A percentile compares a stretch with the other conserved stretches of the same genome.
Conservation (phyloP, 2,113 vertebrate genomes). For the Sciurus niger region DNA sequence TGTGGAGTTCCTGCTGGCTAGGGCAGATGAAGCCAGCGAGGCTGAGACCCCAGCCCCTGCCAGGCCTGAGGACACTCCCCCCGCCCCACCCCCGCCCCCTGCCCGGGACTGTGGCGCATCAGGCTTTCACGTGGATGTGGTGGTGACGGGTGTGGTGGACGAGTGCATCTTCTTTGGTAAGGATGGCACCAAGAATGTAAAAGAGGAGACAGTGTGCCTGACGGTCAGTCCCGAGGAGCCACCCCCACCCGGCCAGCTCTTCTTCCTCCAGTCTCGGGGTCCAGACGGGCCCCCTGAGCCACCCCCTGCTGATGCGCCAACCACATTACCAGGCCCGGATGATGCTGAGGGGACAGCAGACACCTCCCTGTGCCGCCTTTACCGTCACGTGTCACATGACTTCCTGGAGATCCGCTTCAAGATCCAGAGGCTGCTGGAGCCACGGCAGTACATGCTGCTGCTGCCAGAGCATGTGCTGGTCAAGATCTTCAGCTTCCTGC, state of each 20-base stretch:
- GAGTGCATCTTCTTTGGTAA: slow-evolving; percentile 97
- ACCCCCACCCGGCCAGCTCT: slow-evolving; percentile 95
- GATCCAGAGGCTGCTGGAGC: slow-evolving; percentile 96
- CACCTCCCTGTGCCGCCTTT: slow-evolving; percentile 95
- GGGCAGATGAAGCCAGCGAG: slow-evolving; percentile 74
- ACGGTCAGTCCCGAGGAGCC: slow-evolving; percentile 91
- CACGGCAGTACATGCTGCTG: slow-evolving; percentile 96
- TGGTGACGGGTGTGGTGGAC: slow-evolving; percentile 96
- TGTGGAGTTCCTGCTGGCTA: slow-evolving; percentile 90
- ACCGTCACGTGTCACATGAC: slow-evolving; percentile 97
- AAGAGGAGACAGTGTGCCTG: slow-evolving; percentile 95
- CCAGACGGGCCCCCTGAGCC: slow-evolving; percentile 89
- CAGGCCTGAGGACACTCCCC: slow-evolving; percentile 87
- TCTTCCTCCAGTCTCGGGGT: slow-evolving; percentile 89
- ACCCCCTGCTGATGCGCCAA: slow-evolving; percentile 83
- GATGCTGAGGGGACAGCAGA: slow-evolving; percentile 82
- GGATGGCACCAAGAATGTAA: slow-evolving; percentile 95
- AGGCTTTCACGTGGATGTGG: slow-evolving; percentile 97
- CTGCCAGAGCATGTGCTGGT: slow-evolving; percentile 98
- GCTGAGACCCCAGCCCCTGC: slow-evolving; percentile 60
- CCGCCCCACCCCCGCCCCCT: slow-evolving; percentile 64
- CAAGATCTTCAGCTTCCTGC: slow-evolving; percentile 96
- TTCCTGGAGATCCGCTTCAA: slow-evolving; percentile 98
- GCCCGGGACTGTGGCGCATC: slow-evolving; percentile 88
- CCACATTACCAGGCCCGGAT: neutral